Evolutionary conservation across 2,797 vertebrate species (phyloP).

Genomic region (Simalia tracyae): DNA sequence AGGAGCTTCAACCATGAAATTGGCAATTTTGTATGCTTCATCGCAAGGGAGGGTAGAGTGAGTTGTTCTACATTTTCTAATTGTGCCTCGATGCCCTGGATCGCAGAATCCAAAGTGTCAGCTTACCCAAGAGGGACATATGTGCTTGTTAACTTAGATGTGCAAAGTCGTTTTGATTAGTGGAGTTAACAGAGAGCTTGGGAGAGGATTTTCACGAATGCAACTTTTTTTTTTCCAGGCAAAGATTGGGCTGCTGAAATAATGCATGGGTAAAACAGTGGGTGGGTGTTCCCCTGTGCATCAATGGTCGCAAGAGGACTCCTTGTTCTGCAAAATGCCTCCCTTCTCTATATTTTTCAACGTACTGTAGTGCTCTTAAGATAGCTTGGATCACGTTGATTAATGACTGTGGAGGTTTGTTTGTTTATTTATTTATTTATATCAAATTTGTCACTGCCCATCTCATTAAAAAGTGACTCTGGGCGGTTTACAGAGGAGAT

Average conservation of each 20-base stretch:
- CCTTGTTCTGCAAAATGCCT: neutral
- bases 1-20: slow-evolving; percentile 6
- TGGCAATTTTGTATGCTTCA: neutral
- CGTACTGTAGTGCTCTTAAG: too few species aligned
- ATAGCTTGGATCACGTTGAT: too few species aligned
- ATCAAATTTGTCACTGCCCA: too few species aligned
- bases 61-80: slow-evolving; percentile 2
- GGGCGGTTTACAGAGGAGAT: too few species aligned
- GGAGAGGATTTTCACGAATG: neutral
- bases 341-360: neutral
- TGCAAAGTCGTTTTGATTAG: neutral
- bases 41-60: neutral
- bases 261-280: neutral
- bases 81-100: neutral
- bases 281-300: neutral
- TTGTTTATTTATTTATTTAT: neutral
- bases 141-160: neutral
- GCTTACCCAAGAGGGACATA: neutral
- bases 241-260: neutral
- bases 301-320: neutral
- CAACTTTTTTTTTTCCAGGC: neutral
- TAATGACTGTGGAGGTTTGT: neutral
- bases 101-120: neutral
- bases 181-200: neutral
- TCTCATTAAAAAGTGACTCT: too few species aligned